Conservation (phyloP, 2,113 vertebrate species). For the Poeciliopsis retropinna region DNA sequence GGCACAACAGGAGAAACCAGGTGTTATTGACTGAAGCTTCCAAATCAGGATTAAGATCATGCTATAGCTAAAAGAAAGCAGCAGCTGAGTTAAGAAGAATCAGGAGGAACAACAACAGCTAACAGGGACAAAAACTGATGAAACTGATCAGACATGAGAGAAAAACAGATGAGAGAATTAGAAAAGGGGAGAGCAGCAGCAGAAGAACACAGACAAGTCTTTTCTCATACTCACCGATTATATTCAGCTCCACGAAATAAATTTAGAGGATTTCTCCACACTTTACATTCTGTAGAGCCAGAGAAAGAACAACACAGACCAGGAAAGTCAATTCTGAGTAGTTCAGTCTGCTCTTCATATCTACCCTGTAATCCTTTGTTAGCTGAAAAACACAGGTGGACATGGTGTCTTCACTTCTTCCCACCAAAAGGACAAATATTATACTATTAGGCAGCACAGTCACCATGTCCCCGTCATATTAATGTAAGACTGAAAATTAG, state of each 20-base stretch:
- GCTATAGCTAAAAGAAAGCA: too few relatives aligned
- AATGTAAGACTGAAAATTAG: too few relatives aligned
- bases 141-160: neutral
- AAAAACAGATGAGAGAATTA: neutral
- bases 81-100: too few relatives aligned
- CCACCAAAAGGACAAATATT: too few relatives aligned
- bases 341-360: neutral
- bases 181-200: neutral
- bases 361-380: too few relatives aligned
- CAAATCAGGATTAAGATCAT: too few relatives aligned
- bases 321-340: constrained; percentile 29
- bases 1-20: neutral
- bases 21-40: neutral
- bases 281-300: constrained; percentile 93
- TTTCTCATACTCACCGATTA: constrained; percentile 89
- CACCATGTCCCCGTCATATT: too few relatives aligned
- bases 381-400: too few relatives aligned
- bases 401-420: too few relatives aligned
- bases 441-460: too few relatives aligned
- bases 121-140: neutral
- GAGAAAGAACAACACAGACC: constrained; percentile 37
- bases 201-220: neutral
- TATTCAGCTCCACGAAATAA: constrained; percentile 98
- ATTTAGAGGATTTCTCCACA: constrained; percentile 98
- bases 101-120: neutral